Base-by-base conservation (phyloP, 2,113 vertebrate genomes). In the Scomber japonicus region DNA sequence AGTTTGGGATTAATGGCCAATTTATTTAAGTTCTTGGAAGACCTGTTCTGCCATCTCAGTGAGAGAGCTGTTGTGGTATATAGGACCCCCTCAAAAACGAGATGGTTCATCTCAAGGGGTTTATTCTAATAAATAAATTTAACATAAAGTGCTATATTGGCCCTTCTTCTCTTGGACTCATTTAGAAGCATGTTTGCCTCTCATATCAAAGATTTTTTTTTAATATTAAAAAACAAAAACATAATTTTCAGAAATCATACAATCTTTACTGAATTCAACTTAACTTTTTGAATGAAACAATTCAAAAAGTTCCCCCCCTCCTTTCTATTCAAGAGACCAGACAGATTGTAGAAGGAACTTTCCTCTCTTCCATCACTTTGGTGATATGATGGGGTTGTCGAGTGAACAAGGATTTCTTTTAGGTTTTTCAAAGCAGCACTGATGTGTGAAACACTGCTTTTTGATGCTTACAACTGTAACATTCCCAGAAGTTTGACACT, bases 241-340 rank as follows among this genome's bases (percentile, higher is more conserved):
- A 55, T 6, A 1, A 11, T 83, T 72, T 64, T 46, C n/a, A 62
- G 63, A 45, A 71, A 61, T 64, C 40, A 71, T 3, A 3, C 27
- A 17, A 31, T 71, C n/a, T 65, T 35, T 27, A 60, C 3, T 2
- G 35, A 40, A 40, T 40, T 40, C 2, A 40, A 40, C 35, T 40
- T 40, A 9, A 9, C 35, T 40, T 40, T 40, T 50, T 86, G 60
- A 80, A 79, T 84, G 77, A 82, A 84, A 75, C 21, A 21, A 21
- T 21, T 21, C 21, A 21, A 21, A 21, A 21, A 21, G 21, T 21
- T 21, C 21, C 77, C 55, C 53, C 8, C 45, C 16, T 56, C 27
- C 21, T 21, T 40, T 83, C 69, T 76, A 84, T 84, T 85, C 45
- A 46, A 8, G 10, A 55, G 60, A 67, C 72, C 51, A 86, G 69